Percentiles rank a stretch among this genome's conserved stretches.
phyloP scores from a whole-genome alignment of 2,113 vertebrate species.

The Nematolebias whitei region DNA sequence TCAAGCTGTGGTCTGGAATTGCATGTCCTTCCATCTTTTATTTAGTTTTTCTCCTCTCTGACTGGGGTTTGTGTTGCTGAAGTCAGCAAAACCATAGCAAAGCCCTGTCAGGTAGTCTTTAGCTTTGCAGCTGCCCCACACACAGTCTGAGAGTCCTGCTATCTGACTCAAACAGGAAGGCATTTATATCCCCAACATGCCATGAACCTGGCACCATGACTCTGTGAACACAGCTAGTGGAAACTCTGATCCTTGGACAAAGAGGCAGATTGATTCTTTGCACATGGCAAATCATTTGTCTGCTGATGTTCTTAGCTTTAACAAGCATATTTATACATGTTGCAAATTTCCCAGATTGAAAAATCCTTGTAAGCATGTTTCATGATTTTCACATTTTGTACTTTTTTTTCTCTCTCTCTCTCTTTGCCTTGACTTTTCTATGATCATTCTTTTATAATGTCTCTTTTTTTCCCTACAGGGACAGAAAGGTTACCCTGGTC shows the following conservation, averaged over 20 bases:
- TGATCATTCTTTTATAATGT: slow-evolving; percentile 14
- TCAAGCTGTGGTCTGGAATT: slow-evolving; percentile 47
- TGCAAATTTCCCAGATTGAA: slow-evolving; percentile 11
- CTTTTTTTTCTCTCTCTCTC: slow-evolving; percentile 14
- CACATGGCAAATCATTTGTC: slow-evolving; percentile 44
- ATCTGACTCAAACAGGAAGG: slow-evolving; percentile 72
- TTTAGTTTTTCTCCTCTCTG: slow-evolving; percentile 56
- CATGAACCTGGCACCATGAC: slow-evolving; percentile 52
- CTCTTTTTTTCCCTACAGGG: slow-evolving; percentile 80
- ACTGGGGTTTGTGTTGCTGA: slow-evolving; percentile 47
- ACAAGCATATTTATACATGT: slow-evolving; percentile 26
- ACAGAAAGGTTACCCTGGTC: slow-evolving; percentile 91
- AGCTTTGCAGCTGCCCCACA: slow-evolving; percentile 33
- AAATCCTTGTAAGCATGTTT: background rate
- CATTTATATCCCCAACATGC: slow-evolving; percentile 72
- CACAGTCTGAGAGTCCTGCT: slow-evolving; percentile 36
- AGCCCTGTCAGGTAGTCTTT: slow-evolving; percentile 45
- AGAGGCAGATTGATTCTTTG: slow-evolving; percentile 53
- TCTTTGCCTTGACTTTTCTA: background rate
- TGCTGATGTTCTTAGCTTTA: slow-evolving; percentile 29
- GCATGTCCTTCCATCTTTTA: slow-evolving; percentile 56
- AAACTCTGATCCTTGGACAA: slow-evolving; percentile 67
- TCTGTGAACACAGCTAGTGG: slow-evolving; percentile 52
- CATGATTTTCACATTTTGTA: background rate
- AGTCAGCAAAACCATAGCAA: slow-evolving; percentile 65